Percentiles rank a stretch among this genome's conserved stretches.
phyloP scores from a whole-genome alignment of 2,888 invertebrate genomes.

The Nudaria mundana region DNA sequence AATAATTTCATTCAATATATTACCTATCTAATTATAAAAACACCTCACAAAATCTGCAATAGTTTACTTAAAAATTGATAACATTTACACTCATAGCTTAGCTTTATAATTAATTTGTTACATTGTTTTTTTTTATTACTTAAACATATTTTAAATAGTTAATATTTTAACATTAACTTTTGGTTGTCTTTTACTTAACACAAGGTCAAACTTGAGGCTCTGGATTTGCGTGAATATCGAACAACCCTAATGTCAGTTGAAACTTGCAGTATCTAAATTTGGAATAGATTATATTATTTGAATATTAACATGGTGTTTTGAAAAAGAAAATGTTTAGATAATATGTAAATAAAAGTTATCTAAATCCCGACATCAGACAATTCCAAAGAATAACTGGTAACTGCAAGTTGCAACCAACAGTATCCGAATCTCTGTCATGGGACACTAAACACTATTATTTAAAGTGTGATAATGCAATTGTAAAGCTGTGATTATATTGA shows the following conservation, averaged over 20 bases:
- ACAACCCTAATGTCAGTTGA: slow-evolving; percentile 59
- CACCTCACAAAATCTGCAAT: slow-evolving; percentile 80
- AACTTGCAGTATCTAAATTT: slow-evolving; percentile 43
- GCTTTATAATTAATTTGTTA: slow-evolving; percentile 81
- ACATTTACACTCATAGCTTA: slow-evolving; percentile 81
- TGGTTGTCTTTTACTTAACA: slow-evolving; percentile 80
- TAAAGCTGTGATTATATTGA: slow-evolving; percentile 78
- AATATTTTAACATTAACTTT: slow-evolving; percentile 79
- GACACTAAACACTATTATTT: slow-evolving; percentile 47
- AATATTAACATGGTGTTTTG: too few species aligned
- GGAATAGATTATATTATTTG: slow-evolving; percentile 10
- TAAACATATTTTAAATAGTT: slow-evolving; percentile 77
- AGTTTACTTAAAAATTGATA: slow-evolving; percentile 79
- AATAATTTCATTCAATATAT: slow-evolving; percentile 81
- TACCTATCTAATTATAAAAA: slow-evolving; percentile 82
- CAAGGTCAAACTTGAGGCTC: slow-evolving; percentile 70
- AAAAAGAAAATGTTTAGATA: slow-evolving; percentile 5
- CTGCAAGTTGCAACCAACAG: slow-evolving; percentile 39
- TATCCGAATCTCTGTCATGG: slow-evolving; percentile 35
- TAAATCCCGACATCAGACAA: too few species aligned
- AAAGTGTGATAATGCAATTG: slow-evolving; percentile 75
- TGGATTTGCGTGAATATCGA: slow-evolving; percentile 64
- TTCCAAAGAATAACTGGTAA: too few species aligned
- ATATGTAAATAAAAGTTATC: neutral
- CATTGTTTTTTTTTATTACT: slow-evolving; percentile 75